phyloP scores from a whole-genome alignment of 92 coral and sea anemone genomes.

The Siderastrea radians region DNA sequence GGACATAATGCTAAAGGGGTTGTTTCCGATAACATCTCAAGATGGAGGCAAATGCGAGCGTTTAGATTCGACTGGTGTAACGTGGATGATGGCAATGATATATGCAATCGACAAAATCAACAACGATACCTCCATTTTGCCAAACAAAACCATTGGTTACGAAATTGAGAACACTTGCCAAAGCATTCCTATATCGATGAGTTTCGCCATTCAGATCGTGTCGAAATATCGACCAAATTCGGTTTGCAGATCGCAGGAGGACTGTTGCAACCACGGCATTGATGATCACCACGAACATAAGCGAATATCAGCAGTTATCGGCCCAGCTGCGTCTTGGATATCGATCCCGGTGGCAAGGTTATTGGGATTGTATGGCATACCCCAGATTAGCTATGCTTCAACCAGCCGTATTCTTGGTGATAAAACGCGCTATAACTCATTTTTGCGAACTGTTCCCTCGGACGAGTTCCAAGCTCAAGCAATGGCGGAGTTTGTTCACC shows the following conservation, averaged over 20 bases:
- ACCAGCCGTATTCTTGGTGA: constrained; percentile 94
- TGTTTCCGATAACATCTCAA: constrained; percentile 82
- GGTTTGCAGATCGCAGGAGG: constrained; percentile 73
- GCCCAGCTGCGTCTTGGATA: constrained; percentile 92
- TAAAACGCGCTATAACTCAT: constrained; percentile 88
- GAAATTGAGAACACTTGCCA: constrained; percentile 87
- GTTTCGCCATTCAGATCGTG: constrained; percentile 86
- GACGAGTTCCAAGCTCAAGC: constrained; percentile 96
- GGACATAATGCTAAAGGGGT: constrained; percentile 76
- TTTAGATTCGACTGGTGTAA: constrained; percentile 58
- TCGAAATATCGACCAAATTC: constrained; percentile 92
- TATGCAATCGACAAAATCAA: constrained; percentile 86
- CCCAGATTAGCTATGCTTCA: constrained; percentile 93
- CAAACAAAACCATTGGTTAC: constrained; percentile 80
- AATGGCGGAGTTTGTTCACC: constrained; percentile 84
- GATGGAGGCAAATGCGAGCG: constrained; percentile 73
- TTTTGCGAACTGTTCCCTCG: constrained; percentile 94
- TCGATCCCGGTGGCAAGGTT: constrained; percentile 91
- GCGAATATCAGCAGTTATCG: constrained; percentile 84
- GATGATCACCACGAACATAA: constrained; percentile 2
- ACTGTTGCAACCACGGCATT: constrained; percentile 59
- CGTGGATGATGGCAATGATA: constrained; percentile 84
- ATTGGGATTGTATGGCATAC: constrained; percentile 88
- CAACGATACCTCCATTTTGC: constrained; percentile 64
- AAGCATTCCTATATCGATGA: constrained; percentile 87